Evolutionary conservation across 1,140 invertebrate genomes (phyloP), one percentile per base, ranked within the genome.

Genomic region (Neodiprion fabricii): DNA sequence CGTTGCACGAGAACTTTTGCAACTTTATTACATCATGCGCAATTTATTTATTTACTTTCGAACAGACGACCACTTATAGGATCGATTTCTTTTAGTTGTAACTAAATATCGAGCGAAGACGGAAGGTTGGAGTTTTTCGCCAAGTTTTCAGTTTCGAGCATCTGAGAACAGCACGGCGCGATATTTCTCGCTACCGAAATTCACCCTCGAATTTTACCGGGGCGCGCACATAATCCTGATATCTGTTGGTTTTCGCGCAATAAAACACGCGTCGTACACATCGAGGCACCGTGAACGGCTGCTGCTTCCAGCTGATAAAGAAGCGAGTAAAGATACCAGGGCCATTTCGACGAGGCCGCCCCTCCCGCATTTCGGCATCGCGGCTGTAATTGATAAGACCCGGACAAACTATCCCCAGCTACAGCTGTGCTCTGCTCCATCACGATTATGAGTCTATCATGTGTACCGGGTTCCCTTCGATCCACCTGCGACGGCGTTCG

Each of bases 231-330:
- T 89, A 88, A 89, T 88, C 86, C 87, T 79, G 86, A 89, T 89
- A 89, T 89, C 87, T 88, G 86, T 87, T 82, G 87, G 86, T 89
- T 89, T 89, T 89, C 87, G 86, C 86, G 86, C 86, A 89, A 89
- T 89, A 89, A 89, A 89, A 88, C 87, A 89, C 86, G 85, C 85
- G 82, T 82, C 80, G 82, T 81, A 81, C 81, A 79, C 80, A 78
- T 79, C 65, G 72, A 77, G 70, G 70, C 78, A 73, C 74, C 75
- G 78, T 79, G 82, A 85, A 85, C 77, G 81, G 79, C 80, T 78
- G 75, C 81, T 85, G 85, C 80, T 80, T 79, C 77, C 70, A 70
- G 73, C 81, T 84, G 87, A 88, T 88, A 89, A 88, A 88, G 83
- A 79, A 61, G 53, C 53, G 53, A 61, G 53, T 61, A 61, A 61